These are phyloP conservation scores for Arion vulgaris DNA, from an alignment of 1,140 invertebrate genomes.

Conservation along the genomic window DNA sequence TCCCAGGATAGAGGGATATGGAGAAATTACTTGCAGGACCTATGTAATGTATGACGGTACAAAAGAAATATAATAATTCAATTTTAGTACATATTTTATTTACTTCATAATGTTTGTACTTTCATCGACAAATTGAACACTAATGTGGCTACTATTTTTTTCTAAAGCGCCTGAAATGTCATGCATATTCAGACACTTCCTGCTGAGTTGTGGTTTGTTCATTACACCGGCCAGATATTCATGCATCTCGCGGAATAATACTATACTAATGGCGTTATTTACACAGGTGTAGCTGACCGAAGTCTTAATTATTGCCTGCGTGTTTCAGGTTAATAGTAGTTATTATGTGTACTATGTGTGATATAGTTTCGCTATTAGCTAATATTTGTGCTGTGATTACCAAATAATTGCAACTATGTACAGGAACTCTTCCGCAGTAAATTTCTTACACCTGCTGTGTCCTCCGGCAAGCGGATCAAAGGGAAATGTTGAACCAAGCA, in stretches of 20 bases:
- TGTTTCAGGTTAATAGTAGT: too few species aligned
- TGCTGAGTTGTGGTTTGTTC: not conserved
- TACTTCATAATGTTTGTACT: too few species aligned
- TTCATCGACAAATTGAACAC: too few species aligned
- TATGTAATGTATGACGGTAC: too few species aligned
- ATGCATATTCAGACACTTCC: too few species aligned
- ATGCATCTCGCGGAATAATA: not conserved
- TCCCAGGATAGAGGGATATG: too few species aligned
- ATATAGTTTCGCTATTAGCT: not conserved
- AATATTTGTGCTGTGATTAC: not conserved
- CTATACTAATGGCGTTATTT: not conserved
- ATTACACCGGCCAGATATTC: not conserved
- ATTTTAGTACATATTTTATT: too few species aligned
- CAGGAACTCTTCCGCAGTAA: not conserved
- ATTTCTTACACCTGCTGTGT: not conserved
- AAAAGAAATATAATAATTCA: too few species aligned
- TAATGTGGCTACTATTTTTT: too few species aligned
- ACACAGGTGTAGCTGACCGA: not conserved
- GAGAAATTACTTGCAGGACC: too few species aligned
- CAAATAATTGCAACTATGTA: not conserved
- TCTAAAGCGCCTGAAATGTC: too few species aligned
- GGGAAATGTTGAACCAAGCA: conserved; percentile 1
- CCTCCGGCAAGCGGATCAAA: not conserved
- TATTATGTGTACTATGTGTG: too few species aligned
- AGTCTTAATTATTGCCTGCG: not conserved